phyloP scores from a whole-genome alignment of 2,888 invertebrate species.

The Lagria hirta region DNA sequence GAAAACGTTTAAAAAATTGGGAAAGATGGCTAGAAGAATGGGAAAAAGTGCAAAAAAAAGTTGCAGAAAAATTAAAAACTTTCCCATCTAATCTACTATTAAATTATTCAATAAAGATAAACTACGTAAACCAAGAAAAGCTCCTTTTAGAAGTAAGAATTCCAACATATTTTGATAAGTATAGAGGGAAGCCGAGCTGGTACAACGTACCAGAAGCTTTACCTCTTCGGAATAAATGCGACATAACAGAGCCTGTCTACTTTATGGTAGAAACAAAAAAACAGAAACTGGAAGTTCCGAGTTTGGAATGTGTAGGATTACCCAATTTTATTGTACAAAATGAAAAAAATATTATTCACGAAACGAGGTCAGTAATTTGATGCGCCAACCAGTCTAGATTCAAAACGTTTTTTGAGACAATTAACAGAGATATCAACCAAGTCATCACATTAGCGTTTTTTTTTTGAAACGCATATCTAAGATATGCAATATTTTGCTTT shows the following conservation, averaged over 20 bases:
- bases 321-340: conserved; percentile 39
- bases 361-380: conserved; percentile 35
- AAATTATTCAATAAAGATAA: conserved; percentile 40
- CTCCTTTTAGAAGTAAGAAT: conserved; percentile 41
- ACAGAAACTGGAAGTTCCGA: conserved; percentile 42
- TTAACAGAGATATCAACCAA: too few relatives aligned
- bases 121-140: conserved; percentile 42
- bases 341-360: conserved; percentile 41
- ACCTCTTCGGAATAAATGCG: conserved; percentile 9
- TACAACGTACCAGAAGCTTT: conserved; percentile 40
- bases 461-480: too few relatives aligned
- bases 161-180: conserved; percentile 42
- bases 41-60: conserved; percentile 35
- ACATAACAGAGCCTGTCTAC: conserved; percentile 32
- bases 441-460: too few relatives aligned
- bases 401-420: too few relatives aligned
- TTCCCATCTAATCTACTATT: conserved; percentile 40
- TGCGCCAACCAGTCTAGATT: background rate
- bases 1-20: conserved; percentile 41
- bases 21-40: conserved; percentile 44
- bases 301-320: conserved; percentile 41
- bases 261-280: conserved; percentile 37
- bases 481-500: conserved; percentile 8
- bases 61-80: conserved; percentile 34
- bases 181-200: conserved; percentile 48